Base-by-base conservation (phyloP, 37 sponge, comb jelly and placozoan genomes). In the Halisarca cf. caerulea region DNA sequence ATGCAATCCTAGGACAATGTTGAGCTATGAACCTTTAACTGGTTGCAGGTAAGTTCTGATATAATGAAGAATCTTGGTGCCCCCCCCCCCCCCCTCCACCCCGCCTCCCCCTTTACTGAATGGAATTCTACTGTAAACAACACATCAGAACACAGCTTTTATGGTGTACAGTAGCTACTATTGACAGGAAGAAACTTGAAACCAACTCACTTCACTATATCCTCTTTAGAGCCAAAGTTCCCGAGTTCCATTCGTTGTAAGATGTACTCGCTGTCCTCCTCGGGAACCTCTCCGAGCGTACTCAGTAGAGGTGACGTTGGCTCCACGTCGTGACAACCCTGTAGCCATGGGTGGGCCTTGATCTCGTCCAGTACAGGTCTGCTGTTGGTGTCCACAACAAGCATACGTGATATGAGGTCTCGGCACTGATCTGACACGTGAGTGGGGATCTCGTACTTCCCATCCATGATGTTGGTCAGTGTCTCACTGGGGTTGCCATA, bases 381-480 rank as follows among this genome's bases (percentile, higher is more conserved):
- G 61, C 58, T 66, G 20, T 45, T 36, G 15, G 89, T 53, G 69
- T 94, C 92, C 35, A 91, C 92, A 58, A 90, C 84, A 28, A 94
- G 58, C 94, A 94, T 91, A 23, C 47, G 75, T 14, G 58, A 24
- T 25, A 94, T 86, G 60, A 94, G 66, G 25, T 78, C 47, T 53
- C 21, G 81, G 69, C 96, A 94, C 30, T 36, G 59, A 0, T 75
- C 89, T 0, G 95, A 89, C 8, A 98, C 88, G 32, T 89, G 79
- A 0, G 88, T 8, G 17, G 99, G 96, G 4, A 89, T 64, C 37
- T 90, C 84, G 85, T 96, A 98, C 80, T 86, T 89, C 42, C 93
- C 92, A 55, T 98, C 99, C 95, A 98, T 96, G 43, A 98, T 98
- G 55, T 89, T 87, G 7, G 95, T 92, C n/a, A 98, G 88, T 17